Evolutionary conservation across 2,888 invertebrate genomes (phyloP), one percentile per base, ranked within the genome.

Genomic region (Ormyrus nitidulus): DNA sequence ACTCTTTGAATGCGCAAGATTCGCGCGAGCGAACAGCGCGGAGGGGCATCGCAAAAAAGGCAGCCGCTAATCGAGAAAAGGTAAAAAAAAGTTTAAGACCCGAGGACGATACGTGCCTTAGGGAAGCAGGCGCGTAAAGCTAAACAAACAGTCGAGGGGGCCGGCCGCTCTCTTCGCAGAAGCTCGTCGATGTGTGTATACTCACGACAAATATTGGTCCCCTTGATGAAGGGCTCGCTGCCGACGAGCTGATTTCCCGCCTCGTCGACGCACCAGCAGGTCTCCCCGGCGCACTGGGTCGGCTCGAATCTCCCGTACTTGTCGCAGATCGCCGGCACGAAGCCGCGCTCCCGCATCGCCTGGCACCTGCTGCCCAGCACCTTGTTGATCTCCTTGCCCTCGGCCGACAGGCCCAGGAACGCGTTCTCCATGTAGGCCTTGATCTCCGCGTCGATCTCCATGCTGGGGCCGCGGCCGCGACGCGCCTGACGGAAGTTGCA

Each of bases 261-360:
- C 80, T 96, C 96, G 89, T 97, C 96, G 4, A 96, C 96, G 89
- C 97, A 97, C 96, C 96, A 96, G 88, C 96, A 96, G 49, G 93
- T 92, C 72, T 92, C 91, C 9, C 92, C 93, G 44, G 94, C 93
- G 86, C 96, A 96, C 86, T 96, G 96, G 0, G 93, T 94, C 0
- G 96, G 94, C 2, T 93, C 91, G 89, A 96, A 96, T 83, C 94
- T 93, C 0, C 95, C 96, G 81, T 93, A 92, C 2, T 92, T 89
- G 83, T 94, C 93, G 84, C 96, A 96, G n/a, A 93, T 93, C 0
- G 92, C 91, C 0, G 92, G 91, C 8, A 92, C 68, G 88, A 91
- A 86, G 88, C 92, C 84, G 85, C 83, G 89, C 83, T 86, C 88
- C 82, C 91, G 92, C 91, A 92, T 92, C 80, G 92, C 87, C 82